Base-by-base conservation (phyloP, 2,113 vertebrate species). In the Pavo muticus region DNA sequence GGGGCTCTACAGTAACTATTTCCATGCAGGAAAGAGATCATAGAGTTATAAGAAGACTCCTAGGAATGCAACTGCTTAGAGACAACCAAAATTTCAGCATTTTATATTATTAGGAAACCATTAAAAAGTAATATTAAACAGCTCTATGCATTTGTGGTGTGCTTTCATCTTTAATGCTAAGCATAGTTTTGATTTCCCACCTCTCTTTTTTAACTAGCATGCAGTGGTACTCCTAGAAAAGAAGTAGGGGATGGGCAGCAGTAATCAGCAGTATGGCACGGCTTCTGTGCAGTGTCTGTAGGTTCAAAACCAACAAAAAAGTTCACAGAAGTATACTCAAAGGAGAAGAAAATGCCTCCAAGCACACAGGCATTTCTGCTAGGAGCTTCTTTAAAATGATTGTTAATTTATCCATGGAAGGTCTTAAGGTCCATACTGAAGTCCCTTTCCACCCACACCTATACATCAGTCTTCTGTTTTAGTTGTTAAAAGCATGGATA, bases 241-340 rank as follows among this genome's bases (percentile, higher is more conserved):
- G 23, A 23, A 24, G 17, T 14, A 70, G n/a, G 17, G 24, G 47
- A 37, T 5, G 39, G 56, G 56, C 47, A 30, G 7, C 5, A 2
- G 42, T 21, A n/a, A 37, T 29, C 70, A 76, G 7, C 30, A 39
- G 32, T 54, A 17, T 1, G 4, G 10, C n/a, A 39, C 0, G 0
- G 59, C 45, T 56, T 67, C n/a, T 42, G 17, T 47, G 30, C 35
- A 18, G 23, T 24, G n/a, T 13, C 60, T 63, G 37, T 19, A 10
- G 10, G 14, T 12, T 32, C 57, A 29, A 56, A 54, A 54, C 15
- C 30, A 11, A 30, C 37, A 8, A 35, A 64, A 37, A 47, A 1
- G 6, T 21, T 80, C 23, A 44, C 39, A 35, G 23, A 77, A 21
- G 20, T 10, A 45, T 39, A 50, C 24, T 67, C n/a, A 2, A 61